phyloP scores from a whole-genome alignment of 1,140 invertebrate genomes.

The Radopholus similis region DNA sequence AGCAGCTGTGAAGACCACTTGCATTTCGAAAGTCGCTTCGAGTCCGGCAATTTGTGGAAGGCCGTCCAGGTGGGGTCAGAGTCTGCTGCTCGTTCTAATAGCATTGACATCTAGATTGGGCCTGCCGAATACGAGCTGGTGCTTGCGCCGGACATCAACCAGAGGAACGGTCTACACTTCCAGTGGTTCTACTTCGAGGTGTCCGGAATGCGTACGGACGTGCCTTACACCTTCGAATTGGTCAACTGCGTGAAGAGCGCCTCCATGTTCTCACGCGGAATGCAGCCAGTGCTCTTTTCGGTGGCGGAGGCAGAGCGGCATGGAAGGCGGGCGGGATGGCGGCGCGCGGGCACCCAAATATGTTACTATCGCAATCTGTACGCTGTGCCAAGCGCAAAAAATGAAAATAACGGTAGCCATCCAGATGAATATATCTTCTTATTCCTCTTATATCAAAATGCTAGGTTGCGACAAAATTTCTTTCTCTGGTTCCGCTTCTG shows the following conservation, averaged over 20 bases:
- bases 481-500: no score
- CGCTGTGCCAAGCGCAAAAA: constrained; percentile 19
- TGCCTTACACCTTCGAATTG: constrained; percentile 80
- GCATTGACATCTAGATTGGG: not conserved
- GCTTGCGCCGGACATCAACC: constrained; percentile 81
- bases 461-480: no score
- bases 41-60: constrained; percentile 89
- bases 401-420: no score
- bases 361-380: constrained; percentile 73
- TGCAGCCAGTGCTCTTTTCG: constrained; percentile 85
- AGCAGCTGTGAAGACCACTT: constrained; percentile 68
- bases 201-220: constrained; percentile 72
- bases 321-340: constrained; percentile 69
- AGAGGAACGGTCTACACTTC: constrained; percentile 69
- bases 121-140: constrained; percentile 84
- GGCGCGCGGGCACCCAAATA: constrained; percentile 72
- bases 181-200: constrained; percentile 90
- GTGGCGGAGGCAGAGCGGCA: constrained; percentile 70
- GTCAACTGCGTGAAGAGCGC: constrained; percentile 83
- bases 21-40: constrained; percentile 88
- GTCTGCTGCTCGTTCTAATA: no score
- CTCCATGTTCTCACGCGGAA: constrained; percentile 83
- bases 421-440: no score
- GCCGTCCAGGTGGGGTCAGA: constrained; percentile 77
- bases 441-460: no score